These are phyloP conservation scores for Holacanthella duospinosa DNA, from an alignment of 2,888 invertebrate species.

Conservation along the genomic window DNA sequence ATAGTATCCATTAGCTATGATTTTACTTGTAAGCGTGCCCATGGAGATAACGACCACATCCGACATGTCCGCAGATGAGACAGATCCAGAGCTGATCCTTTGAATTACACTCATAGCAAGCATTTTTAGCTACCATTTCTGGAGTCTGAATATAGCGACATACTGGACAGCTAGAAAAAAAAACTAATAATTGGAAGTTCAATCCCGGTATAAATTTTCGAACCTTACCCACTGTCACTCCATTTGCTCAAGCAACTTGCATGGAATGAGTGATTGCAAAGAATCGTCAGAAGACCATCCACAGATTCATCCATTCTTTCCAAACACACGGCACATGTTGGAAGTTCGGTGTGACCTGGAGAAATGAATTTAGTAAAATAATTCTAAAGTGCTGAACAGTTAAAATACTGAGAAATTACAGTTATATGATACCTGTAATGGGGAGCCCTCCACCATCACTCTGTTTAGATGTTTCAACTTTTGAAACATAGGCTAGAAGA, in stretches of 20 bases:
- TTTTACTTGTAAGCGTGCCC: slow-evolving; percentile 77
- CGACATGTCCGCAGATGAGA: slow-evolving; percentile 94
- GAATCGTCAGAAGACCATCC: slow-evolving; percentile 89
- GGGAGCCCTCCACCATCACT: slow-evolving; percentile 54
- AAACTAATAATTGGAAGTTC: neutral
- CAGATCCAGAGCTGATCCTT: slow-evolving; percentile 93
- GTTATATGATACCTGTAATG: slow-evolving; percentile 69
- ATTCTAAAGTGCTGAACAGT: neutral
- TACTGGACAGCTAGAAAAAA: slow-evolving; percentile 72
- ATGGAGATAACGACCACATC: slow-evolving; percentile 81
- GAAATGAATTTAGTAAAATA: neutral
- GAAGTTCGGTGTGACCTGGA: slow-evolving; percentile 80
- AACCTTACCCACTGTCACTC: slow-evolving; percentile 65
- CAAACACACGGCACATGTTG: slow-evolving; percentile 91
- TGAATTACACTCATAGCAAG: slow-evolving; percentile 58
- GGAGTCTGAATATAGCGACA: slow-evolving; percentile 84
- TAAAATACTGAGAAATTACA: slow-evolving; percentile 73
- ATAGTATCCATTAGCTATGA: too few species aligned
- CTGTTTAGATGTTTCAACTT: slow-evolving; percentile 67
- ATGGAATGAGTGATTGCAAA: slow-evolving; percentile 98
- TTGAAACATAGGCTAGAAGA: slow-evolving; percentile 88
- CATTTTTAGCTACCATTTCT: slow-evolving; percentile 59
- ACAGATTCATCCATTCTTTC: slow-evolving; percentile 99
- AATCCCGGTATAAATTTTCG: neutral
- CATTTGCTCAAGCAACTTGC: slow-evolving; percentile 89